Evolutionary conservation across 1,140 invertebrate genomes (phyloP).

Genomic region (Armadillidium nasatum): DNA sequence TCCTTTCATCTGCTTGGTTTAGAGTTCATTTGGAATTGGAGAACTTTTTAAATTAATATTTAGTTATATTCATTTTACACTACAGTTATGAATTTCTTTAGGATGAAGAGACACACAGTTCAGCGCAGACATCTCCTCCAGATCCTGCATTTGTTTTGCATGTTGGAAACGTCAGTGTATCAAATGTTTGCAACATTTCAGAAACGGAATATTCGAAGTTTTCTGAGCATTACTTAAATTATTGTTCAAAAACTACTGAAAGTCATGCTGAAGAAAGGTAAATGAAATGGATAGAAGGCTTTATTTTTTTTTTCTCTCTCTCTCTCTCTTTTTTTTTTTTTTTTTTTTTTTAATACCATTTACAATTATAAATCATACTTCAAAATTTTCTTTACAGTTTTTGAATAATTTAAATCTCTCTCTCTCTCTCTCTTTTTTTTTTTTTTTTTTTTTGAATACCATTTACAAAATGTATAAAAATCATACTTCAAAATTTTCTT

Average conservation of each 20-base stretch:
- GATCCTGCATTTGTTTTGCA: neutral
- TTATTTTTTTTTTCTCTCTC: neutral
- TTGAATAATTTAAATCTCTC: too few relatives aligned
- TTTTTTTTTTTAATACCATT: neutral
- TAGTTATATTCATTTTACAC: too few relatives aligned
- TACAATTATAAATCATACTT: too few relatives aligned
- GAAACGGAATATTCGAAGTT: neutral
- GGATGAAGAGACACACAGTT: too few relatives aligned
- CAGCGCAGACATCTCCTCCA: neutral
- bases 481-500: too few relatives aligned
- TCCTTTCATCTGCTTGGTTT: too few relatives aligned
- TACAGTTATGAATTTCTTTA: too few relatives aligned
- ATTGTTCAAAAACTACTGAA: neutral
- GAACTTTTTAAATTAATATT: too few relatives aligned
- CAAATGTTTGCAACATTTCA: constrained; percentile 5
- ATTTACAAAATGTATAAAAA: neutral
- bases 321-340: neutral
- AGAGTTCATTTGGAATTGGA: too few relatives aligned
- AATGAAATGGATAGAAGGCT: neutral
- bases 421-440: neutral
- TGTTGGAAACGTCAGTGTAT: neutral
- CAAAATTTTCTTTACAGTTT: too few relatives aligned
- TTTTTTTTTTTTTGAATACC: neutral
- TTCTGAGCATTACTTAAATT: neutral
- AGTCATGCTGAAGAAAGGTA: neutral